These are phyloP conservation scores for Mya arenaria DNA, from an alignment of 1,140 invertebrate genomes.

Conservation along the genomic window DNA sequence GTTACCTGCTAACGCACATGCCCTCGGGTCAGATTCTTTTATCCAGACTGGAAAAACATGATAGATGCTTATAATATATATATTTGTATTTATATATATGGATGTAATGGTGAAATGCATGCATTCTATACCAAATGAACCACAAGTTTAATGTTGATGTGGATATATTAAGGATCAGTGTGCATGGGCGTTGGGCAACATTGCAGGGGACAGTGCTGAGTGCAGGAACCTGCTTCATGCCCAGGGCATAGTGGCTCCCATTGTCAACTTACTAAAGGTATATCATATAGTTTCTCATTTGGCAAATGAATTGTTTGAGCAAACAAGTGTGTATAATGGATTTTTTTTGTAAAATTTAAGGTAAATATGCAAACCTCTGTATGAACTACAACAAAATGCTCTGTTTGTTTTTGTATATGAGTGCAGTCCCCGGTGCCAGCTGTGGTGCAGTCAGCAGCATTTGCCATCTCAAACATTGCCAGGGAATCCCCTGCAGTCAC, in stretches of 20 bases:
- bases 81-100: too few relatives aligned
- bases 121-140: too few relatives aligned
- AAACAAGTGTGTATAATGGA: background rate
- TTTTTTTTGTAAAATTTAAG: too few relatives aligned
- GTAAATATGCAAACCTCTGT: too few relatives aligned
- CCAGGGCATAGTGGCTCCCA: conserved; percentile 66
- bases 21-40: too few relatives aligned
- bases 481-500: conserved; percentile 45
- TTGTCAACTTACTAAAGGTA: conserved; percentile 72
- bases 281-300: background rate
- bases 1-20: too few relatives aligned
- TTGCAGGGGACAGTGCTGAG: conserved; percentile 70
- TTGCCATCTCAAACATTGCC: conserved; percentile 67
- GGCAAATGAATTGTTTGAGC: background rate
- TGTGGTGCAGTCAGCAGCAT: conserved; percentile 64
- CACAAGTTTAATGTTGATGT: too few relatives aligned
- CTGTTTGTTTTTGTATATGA: too few relatives aligned
- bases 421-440: conserved; percentile 59
- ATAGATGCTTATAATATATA: too few relatives aligned
- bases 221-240: conserved; percentile 64
- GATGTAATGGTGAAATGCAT: too few relatives aligned
- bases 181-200: conserved; percentile 75
- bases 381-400: too few relatives aligned
- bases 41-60: too few relatives aligned
- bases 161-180: conserved; percentile 77